These are phyloP conservation scores for Edolisoma coerulescens DNA, from an alignment of 2,113 vertebrate genomes.

Conservation along the genomic window DNA sequence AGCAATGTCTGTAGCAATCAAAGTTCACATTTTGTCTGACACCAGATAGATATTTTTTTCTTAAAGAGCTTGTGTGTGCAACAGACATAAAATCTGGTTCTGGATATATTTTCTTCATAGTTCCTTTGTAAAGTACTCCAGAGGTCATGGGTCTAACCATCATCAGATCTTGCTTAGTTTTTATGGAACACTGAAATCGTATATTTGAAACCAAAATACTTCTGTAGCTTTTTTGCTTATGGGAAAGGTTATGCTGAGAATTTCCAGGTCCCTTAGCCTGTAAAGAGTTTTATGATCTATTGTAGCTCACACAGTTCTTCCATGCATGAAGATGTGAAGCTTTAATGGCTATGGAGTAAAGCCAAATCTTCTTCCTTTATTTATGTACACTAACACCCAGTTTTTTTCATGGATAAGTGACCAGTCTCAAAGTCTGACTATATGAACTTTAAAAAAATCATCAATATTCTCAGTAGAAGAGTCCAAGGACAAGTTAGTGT, in stretches of 20 bases:
- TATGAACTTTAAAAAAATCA: not conserved
- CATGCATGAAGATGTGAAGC: not conserved
- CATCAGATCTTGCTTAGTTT: not conserved
- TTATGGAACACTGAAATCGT: not conserved
- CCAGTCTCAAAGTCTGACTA: not conserved
- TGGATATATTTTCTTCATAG: not conserved
- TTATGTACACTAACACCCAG: not conserved
- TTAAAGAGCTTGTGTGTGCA: not conserved
- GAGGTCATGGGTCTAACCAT: not conserved
- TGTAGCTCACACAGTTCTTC: not conserved
- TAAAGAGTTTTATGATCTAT: conserved; percentile 41
- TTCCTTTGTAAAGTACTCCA: not conserved
- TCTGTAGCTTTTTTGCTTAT: conserved; percentile 1
- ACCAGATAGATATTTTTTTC: not conserved
- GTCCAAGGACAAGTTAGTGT: not conserved
- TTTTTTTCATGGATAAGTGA: not conserved
- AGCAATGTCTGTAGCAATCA: not conserved
- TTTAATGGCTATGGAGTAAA: conserved; percentile 8
- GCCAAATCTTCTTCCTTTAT: conserved; percentile 27
- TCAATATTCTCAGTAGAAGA: not conserved
- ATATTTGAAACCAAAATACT: conserved; percentile 23
- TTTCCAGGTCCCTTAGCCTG: conserved; percentile 39
- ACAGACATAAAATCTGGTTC: not conserved
- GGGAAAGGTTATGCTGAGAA: conserved; percentile 29
- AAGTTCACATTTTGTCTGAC: not conserved